Evolutionary conservation across 2,888 invertebrate species (phyloP).

Genomic region (Patella caerulea): DNA sequence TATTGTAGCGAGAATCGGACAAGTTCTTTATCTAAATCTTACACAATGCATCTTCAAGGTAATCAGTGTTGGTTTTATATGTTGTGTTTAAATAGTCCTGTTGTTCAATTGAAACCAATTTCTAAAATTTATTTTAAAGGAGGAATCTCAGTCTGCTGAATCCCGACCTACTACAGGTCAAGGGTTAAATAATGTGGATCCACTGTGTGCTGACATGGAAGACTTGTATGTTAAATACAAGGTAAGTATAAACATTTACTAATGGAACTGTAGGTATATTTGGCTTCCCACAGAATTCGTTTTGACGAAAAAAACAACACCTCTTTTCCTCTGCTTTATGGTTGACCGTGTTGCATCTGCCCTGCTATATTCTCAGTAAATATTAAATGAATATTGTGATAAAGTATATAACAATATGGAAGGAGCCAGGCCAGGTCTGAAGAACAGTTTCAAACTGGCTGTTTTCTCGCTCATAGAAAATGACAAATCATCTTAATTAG

Average conservation of each 20-base stretch:
- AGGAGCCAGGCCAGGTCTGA: not conserved
- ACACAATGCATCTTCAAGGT: too few species aligned
- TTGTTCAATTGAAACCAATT: too few species aligned
- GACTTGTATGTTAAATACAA: slow-evolving; percentile 97
- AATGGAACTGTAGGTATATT: not conserved
- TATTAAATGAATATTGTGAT: too few species aligned
- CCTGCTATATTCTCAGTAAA: too few species aligned
- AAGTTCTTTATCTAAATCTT: too few species aligned
- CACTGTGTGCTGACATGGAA: slow-evolving; percentile 81
- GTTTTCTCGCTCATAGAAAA: too few species aligned
- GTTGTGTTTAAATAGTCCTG: too few species aligned
- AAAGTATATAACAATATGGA: too few species aligned
- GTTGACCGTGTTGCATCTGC: not conserved
- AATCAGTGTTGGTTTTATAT: too few species aligned
- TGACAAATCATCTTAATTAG: too few species aligned
- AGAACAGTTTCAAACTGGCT: not conserved
- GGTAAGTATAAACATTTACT: slow-evolving; percentile 73
- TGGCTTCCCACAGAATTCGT: not conserved
- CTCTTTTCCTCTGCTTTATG: not conserved
- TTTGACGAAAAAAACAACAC: not conserved
- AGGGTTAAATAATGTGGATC: slow-evolving; percentile 70
- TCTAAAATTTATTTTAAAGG: slow-evolving; percentile 43
- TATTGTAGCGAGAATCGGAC: too few species aligned
- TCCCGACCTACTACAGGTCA: slow-evolving; percentile 63
- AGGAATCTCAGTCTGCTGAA: slow-evolving; percentile 59